Base-by-base conservation (phyloP, 2,888 invertebrate genomes). In the Clivina fossor region DNA sequence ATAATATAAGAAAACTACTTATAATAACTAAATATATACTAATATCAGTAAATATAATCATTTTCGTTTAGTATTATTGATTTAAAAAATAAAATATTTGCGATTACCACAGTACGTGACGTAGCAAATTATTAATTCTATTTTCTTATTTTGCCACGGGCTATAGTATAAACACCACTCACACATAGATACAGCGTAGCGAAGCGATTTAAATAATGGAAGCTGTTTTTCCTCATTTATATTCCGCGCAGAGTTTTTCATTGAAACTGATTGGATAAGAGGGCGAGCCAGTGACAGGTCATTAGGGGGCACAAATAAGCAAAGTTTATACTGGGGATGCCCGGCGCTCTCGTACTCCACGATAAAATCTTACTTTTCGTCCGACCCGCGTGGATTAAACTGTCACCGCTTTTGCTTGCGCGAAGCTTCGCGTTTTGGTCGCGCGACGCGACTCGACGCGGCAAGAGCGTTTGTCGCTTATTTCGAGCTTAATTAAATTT, bases 201-300 rank as follows among this genome's bases (percentile, higher is more conserved):
- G n/a, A 57, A 56, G 30, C 60, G 59, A 62, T 63, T 62, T 63
- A 60, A 63, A 63, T 63, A 62, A 63, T 63, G 61, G 56, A 60
- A 57, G 59, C 47, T 47, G 46, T 46, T 57, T 54, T 56, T 53
- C 58, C 60, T 63, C 61, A 58, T 63, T 61, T 61, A 63, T 62
- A 63, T 63, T 63, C 63, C 55, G 40, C 53, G 59, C 57, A 51
- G 61, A 63, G 60, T 60, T 63, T 62, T 62, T 62, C 61, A 62
- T 62, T 63, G 63, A 61, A 63, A 62, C 61, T 62, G 61, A 63
- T 63, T 63, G 63, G 61, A 62, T 58, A 59, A 60, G 56, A 58
- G 60, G 59, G 58, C 56, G 61, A 59, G 57, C 56, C 57, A 49
- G 57, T 62, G 61, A 63, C 63, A 63, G 61, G 58, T 62, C 63